Evolutionary conservation across 2,888 invertebrate genomes (phyloP).

Genomic region (Limulus polyphemus): DNA sequence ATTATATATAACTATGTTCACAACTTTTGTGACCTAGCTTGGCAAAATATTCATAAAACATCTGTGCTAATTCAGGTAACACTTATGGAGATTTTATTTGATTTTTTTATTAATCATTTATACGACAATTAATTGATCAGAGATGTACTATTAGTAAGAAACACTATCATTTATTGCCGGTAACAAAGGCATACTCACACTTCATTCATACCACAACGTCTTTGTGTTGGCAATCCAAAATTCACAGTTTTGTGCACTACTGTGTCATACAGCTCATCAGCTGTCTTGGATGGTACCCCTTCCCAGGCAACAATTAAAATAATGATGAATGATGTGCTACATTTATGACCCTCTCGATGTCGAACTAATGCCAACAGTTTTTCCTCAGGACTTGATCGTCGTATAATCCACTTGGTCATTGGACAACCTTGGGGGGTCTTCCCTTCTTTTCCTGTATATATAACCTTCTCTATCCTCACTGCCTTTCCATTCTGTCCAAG

Average conservation of each 20-base stretch:
- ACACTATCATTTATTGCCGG: too few species aligned
- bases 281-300: constrained; percentile 66
- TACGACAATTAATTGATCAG: not conserved
- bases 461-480: constrained; percentile 78
- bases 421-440: constrained; percentile 91
- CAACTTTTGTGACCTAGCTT: too few species aligned
- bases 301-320: constrained; percentile 91
- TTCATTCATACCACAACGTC: constrained; percentile 40
- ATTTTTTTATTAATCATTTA: too few species aligned
- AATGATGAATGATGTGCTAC: constrained; percentile 76
- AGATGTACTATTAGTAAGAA: not conserved
- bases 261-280: constrained; percentile 72
- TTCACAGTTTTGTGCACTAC: constrained; percentile 68
- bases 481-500: constrained; percentile 56
- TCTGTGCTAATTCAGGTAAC: too few species aligned
- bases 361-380: constrained; percentile 81
- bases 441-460: constrained; percentile 90
- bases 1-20: too few species aligned
- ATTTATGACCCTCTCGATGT: constrained; percentile 65
- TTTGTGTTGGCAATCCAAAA: constrained; percentile 39
- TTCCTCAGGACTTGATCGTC: constrained; percentile 70
- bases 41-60: too few species aligned
- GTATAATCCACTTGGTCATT: constrained; percentile 87
- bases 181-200: constrained; percentile 29
- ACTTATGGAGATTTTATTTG: too few species aligned